Conservation (phyloP, 2,797 vertebrate species). For the Champsocephalus esox region DNA sequence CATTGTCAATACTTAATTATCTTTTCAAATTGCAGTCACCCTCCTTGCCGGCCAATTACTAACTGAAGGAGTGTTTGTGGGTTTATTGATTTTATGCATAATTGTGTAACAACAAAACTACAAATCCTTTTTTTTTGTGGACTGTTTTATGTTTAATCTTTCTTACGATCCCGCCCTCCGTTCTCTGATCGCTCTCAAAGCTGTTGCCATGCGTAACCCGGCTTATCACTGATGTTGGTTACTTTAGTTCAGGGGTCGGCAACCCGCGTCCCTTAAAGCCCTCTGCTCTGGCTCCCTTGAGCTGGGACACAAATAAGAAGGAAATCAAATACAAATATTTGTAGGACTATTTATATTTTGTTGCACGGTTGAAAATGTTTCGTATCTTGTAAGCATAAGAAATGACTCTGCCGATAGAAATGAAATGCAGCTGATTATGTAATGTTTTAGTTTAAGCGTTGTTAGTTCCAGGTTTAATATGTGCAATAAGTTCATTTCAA, state of each 20-base stretch:
- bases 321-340: no score
- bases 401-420: no score
- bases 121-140: constrained; percentile 11
- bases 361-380: no score
- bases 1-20: not conserved
- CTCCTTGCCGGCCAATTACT: constrained; percentile 49
- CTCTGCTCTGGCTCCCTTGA: no score
- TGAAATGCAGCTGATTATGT: no score
- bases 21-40: not conserved
- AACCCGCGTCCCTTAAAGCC: no score
- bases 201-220: not conserved
- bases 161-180: not conserved
- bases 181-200: not conserved
- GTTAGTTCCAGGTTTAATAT: no score
- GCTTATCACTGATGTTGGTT: constrained; percentile 16
- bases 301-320: no score
- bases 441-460: no score
- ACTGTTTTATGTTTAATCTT: constrained; percentile 14
- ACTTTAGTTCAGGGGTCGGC: not conserved
- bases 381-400: no score
- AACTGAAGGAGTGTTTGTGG: constrained; percentile 29
- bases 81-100: constrained; percentile 17
- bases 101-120: constrained; percentile 23
- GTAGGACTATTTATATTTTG: no score
- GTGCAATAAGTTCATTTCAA: no score